Base-by-base conservation (phyloP, 2,888 invertebrate species). In the Emmelina monodactyla region DNA sequence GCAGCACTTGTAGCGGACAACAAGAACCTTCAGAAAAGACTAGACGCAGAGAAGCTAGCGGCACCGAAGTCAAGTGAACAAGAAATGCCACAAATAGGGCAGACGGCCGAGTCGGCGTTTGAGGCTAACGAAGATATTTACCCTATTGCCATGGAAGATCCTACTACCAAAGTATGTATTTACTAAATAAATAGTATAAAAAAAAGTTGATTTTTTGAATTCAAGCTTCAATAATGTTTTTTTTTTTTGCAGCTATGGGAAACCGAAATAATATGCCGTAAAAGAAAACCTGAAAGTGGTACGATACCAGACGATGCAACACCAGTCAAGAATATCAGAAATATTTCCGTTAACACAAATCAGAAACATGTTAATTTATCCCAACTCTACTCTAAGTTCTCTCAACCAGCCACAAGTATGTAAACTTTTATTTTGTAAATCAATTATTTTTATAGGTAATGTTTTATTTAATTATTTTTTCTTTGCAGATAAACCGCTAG, bases 351-450 rank as follows among this genome's bases (percentile, higher is more conserved):
- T 19, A 76, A 73, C 47, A 59, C 64, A 16, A 73, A 70, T 45
- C 81, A 81, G 45, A 81, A 79, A 48, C 78, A 80, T 51, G 61
- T 78, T 22, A 80, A 81, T 50, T 50, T 81, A 38, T 75, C 81
- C 39, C 73, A 80, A 54, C 64, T 79, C 44, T 81, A 81, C 45
- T 76, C 78, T 28, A 78, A 75, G 50, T 76, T 65, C 50, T 76
- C 81, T 42, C 81, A 81, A 46, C 70, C 73, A 28, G 56, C 69
- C 13, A 56, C 71, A 50, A 71, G 79, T 78, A 54, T 62, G 70
- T 62, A 30, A 28, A 28, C 28, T 29, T 12, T 32, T n/a, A n/a
- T 31, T 34, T 2, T 19, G 6, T 6, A 19, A 19, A 9, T 19
- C 19, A 5, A 19, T 19, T 5, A 9, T 6, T 35, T 35, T 37